These are phyloP conservation scores for Myotis lucifugus DNA, from an alignment of 2,113 vertebrate species.

Conservation along the genomic window DNA sequence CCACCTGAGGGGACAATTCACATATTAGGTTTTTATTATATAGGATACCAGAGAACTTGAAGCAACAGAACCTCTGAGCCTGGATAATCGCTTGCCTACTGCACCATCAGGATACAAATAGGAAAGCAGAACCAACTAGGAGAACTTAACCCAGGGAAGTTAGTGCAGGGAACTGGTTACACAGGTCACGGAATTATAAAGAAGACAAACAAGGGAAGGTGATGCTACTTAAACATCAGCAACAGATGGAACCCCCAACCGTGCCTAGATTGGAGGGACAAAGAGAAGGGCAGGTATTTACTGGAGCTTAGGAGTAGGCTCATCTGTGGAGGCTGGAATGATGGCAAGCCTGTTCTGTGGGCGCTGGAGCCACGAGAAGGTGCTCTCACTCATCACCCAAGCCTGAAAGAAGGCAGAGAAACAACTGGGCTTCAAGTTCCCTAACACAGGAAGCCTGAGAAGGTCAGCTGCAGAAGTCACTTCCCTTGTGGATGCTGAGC, in stretches of 20 bases:
- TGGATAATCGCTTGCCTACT: not conserved
- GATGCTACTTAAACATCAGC: not conserved
- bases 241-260: not conserved
- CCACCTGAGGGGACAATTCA: no score
- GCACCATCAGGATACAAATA: not conserved
- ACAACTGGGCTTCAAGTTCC: not conserved
- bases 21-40: no score
- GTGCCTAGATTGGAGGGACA: not conserved
- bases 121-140: not conserved
- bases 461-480: not conserved
- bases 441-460: not conserved
- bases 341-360: not conserved
- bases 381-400: not conserved
- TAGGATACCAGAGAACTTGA: not conserved
- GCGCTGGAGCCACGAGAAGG: not conserved
- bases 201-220: not conserved
- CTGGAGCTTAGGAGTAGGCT: not conserved
- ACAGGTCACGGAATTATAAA: not conserved
- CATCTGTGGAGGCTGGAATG: not conserved
- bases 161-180: not conserved
- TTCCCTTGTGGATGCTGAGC: not conserved
- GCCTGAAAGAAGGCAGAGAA: not conserved
- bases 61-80: not conserved
- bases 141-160: not conserved
- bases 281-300: not conserved